These are phyloP conservation scores for Chrysemys picta DNA, from an alignment of 2,113 vertebrate genomes.

Conservation along the genomic window DNA sequence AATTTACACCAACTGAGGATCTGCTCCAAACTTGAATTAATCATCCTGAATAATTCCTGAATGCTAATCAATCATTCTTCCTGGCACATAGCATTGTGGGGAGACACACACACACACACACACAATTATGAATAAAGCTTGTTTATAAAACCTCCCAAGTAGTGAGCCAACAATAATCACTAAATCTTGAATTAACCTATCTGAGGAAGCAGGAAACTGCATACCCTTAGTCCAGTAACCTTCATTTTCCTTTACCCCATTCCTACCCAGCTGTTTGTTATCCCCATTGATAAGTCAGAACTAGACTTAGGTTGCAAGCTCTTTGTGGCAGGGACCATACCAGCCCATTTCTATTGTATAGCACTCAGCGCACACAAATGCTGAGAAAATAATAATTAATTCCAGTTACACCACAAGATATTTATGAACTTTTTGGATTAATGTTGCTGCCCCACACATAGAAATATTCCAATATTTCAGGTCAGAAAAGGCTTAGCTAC, in stretches of 20 bases:
- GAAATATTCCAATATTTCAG: neutral
- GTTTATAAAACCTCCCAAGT: neutral
- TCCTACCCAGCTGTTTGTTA: neutral
- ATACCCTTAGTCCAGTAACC: neutral
- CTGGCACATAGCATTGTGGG: neutral
- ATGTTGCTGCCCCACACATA: neutral
- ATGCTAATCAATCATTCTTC: neutral
- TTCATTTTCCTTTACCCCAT: neutral
- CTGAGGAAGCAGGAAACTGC: neutral
- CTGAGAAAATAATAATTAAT: neutral
- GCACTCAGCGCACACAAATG: neutral
- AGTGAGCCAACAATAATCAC: neutral
- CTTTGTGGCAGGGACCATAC: neutral
- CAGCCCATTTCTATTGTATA: neutral
- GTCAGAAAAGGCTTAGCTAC: neutral
- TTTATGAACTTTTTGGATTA: neutral
- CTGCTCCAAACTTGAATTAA: slow-evolving; percentile 16
- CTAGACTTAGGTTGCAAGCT: fast-evolving
- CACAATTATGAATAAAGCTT: neutral
- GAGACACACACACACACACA: neutral
- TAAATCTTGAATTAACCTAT: neutral
- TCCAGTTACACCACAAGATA: neutral
- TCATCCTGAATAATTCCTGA: neutral
- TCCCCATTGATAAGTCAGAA: neutral
- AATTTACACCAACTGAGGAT: slow-evolving; percentile 4